Conservation (phyloP, 2,797 vertebrate species). For the Cynopterus sphinx region DNA sequence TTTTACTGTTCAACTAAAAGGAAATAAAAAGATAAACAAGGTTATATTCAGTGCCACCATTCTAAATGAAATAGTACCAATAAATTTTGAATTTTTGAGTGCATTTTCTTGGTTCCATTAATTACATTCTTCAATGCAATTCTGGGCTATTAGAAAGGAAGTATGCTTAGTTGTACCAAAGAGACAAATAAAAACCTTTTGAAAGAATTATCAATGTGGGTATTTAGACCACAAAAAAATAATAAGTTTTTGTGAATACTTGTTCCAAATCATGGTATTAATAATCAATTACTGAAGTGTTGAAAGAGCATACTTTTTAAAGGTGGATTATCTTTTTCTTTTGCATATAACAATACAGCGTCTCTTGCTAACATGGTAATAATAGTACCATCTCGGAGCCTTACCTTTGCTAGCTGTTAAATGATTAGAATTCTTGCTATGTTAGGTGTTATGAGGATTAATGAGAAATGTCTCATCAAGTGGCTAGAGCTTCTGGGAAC, state of each 20-base stretch:
- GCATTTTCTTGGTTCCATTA: conserved; percentile 56
- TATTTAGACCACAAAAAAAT: conserved; percentile 8
- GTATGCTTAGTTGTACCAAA: conserved; percentile 23
- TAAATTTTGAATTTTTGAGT: conserved; percentile 53
- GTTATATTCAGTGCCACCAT: conserved; percentile 50
- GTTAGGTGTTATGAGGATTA: background rate
- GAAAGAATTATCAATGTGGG: background rate
- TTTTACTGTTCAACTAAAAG: conserved; percentile 26
- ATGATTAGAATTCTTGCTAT: background rate
- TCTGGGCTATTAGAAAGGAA: background rate
- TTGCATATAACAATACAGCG: background rate
- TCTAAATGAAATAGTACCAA: conserved; percentile 40
- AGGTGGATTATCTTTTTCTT: background rate
- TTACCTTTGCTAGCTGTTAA: background rate
- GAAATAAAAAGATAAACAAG: conserved; percentile 29
- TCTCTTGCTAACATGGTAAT: background rate
- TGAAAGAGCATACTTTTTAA: background rate
- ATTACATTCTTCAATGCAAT: conserved; percentile 42
- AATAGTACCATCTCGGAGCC: background rate
- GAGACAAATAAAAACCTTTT: conserved; percentile 24
- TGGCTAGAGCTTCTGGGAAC: background rate
- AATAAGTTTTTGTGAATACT: conserved; percentile 18
- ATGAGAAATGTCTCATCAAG: background rate
- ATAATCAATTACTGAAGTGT: background rate
- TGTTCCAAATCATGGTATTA: background rate